phyloP scores from a whole-genome alignment of 2,113 vertebrate genomes.

The Cyprinus carpio region DNA sequence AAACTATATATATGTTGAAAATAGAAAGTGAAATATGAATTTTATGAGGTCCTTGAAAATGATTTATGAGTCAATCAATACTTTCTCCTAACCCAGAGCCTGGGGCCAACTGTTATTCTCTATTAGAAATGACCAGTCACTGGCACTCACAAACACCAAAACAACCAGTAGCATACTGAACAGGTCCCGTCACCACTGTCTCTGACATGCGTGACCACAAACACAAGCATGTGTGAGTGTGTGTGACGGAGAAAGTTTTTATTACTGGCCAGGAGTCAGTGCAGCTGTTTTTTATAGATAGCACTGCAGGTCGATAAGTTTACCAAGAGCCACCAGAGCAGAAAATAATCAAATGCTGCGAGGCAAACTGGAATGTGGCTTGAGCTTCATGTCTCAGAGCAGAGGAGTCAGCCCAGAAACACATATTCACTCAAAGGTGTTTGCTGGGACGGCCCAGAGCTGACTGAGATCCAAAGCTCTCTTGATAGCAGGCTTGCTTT shows the following conservation, averaged over 20 bases:
- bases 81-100: background rate
- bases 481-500: too few relatives aligned
- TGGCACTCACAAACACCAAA: background rate
- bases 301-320: constrained; percentile 63
- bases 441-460: too few relatives aligned
- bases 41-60: constrained; percentile 21
- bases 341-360: constrained; percentile 69
- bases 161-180: constrained; percentile 6
- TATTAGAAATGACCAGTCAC: constrained; percentile 26
- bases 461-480: too few relatives aligned
- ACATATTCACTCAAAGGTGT: background rate
- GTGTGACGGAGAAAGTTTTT: constrained; percentile 56
- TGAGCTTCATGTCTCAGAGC: constrained; percentile 39
- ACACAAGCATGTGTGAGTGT: background rate
- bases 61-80: constrained; percentile 23
- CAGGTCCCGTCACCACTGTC: background rate
- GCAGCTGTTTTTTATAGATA: constrained; percentile 68
- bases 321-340: constrained; percentile 69
- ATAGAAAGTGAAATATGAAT: constrained; percentile 26
- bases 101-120: background rate
- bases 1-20: constrained; percentile 2
- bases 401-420: constrained; percentile 16
- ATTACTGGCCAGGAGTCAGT: constrained; percentile 47
- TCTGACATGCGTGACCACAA: background rate
- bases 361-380: constrained; percentile 56